Evolutionary conservation across 2,888 invertebrate genomes (phyloP).

Genomic region (Ashinkailepas kermadecensis): DNA sequence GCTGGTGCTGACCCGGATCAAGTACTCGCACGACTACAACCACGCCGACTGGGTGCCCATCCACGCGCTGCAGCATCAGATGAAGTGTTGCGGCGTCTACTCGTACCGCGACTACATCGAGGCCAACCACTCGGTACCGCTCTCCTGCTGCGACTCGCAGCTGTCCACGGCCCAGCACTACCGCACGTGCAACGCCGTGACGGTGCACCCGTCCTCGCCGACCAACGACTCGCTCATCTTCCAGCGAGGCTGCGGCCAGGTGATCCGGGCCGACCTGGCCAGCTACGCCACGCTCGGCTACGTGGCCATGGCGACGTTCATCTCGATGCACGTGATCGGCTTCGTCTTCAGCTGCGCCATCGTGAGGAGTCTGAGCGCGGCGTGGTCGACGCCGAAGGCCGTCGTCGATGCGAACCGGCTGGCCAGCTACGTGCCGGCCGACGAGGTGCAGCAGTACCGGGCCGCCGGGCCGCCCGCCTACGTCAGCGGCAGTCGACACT

Average conservation of each 20-base stretch:
- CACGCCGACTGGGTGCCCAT: neutral
- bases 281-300: neutral
- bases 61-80: neutral
- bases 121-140: neutral
- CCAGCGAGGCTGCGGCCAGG: neutral
- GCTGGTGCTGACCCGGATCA: neutral
- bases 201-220: neutral
- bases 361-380: neutral
- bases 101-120: neutral
- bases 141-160: neutral
- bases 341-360: constrained; percentile 4
- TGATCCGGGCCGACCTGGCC: neutral
- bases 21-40: neutral
- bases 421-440: neutral
- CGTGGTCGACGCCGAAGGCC: neutral
- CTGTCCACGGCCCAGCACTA: neutral
- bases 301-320: neutral
- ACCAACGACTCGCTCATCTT: neutral
- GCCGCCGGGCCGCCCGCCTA: neutral
- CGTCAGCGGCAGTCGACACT: neutral
- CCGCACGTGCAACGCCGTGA: neutral
- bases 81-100: constrained; percentile 4
- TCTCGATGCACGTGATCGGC: neutral
- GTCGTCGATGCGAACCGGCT: neutral
- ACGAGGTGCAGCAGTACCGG: neutral